Evolutionary conservation across 2,113 vertebrate genomes (phyloP).

Genomic region (Crotophaga sulcirostris): DNA sequence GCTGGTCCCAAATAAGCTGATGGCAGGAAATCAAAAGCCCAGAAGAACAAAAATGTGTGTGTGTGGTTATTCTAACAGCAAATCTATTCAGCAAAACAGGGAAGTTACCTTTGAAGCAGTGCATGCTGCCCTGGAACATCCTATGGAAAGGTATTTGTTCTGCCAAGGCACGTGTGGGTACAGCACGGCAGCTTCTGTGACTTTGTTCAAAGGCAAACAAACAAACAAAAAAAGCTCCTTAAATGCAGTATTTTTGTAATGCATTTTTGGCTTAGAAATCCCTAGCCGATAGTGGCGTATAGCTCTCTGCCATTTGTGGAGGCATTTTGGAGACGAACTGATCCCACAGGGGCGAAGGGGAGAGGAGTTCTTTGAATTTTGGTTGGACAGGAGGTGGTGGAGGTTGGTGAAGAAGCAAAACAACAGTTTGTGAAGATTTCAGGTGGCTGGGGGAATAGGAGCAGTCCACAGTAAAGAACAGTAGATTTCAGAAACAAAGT

Average conservation of each 20-base stretch:
- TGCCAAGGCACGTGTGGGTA: not conserved
- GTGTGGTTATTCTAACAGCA: not conserved
- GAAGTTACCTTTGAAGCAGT: not conserved
- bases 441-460: not conserved
- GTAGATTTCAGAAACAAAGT: not conserved
- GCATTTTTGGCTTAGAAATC: not conserved
- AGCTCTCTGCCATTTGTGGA: not conserved
- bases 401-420: not conserved
- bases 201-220: not conserved
- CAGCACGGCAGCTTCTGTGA: not conserved
- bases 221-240: constrained; percentile 1
- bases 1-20: not conserved
- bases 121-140: not conserved
- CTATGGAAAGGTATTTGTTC: constrained; percentile 10
- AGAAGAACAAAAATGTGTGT: not conserved
- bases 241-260: not conserved
- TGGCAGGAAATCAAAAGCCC: not conserved
- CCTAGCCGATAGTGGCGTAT: not conserved
- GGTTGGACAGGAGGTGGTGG: not conserved
- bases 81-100: not conserved
- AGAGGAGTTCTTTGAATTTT: not conserved
- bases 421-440: not conserved
- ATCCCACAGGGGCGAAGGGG: not conserved
- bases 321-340: not conserved
- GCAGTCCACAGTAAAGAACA: not conserved